Evolutionary conservation across 2,888 invertebrate species (phyloP).

Genomic region (Mongoloraphidia duomilia): DNA sequence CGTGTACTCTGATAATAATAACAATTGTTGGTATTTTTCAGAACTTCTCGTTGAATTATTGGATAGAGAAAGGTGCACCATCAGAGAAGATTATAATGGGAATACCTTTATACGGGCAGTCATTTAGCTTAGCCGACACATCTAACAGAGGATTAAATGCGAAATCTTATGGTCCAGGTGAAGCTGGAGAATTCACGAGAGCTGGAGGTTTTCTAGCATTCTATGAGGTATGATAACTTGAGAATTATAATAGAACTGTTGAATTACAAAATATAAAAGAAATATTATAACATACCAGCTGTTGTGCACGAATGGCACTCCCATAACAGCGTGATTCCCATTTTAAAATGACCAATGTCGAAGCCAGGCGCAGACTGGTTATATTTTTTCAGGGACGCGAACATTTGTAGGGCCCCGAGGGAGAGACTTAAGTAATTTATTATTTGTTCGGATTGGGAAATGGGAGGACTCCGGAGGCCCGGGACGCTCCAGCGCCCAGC

Average conservation of each 20-base stretch:
- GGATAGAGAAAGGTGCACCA: constrained; percentile 51
- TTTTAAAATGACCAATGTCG: too few relatives aligned
- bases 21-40: constrained; percentile 21
- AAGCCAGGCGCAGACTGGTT: too few relatives aligned
- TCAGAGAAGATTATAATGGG: constrained; percentile 54
- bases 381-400: too few relatives aligned
- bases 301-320: too few relatives aligned
- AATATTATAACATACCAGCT: too few relatives aligned
- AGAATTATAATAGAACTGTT: not conserved
- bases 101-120: constrained; percentile 63
- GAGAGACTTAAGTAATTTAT: too few relatives aligned
- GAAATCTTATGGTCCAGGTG: constrained; percentile 48
- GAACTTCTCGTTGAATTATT: constrained; percentile 58
- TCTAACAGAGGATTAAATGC: constrained; percentile 39
- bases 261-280: too few relatives aligned
- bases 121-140: constrained; percentile 47
- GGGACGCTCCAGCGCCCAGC: too few relatives aligned
- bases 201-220: constrained; percentile 63
- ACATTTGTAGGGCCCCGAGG: too few relatives aligned
- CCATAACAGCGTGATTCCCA: too few relatives aligned
- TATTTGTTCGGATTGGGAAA: too few relatives aligned
- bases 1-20: not conserved
- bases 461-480: too few relatives aligned
- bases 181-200: constrained; percentile 51
- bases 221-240: constrained; percentile 42